Evolutionary conservation across 2,888 invertebrate species (phyloP).

Genomic region (Machimus atricapillus): DNA sequence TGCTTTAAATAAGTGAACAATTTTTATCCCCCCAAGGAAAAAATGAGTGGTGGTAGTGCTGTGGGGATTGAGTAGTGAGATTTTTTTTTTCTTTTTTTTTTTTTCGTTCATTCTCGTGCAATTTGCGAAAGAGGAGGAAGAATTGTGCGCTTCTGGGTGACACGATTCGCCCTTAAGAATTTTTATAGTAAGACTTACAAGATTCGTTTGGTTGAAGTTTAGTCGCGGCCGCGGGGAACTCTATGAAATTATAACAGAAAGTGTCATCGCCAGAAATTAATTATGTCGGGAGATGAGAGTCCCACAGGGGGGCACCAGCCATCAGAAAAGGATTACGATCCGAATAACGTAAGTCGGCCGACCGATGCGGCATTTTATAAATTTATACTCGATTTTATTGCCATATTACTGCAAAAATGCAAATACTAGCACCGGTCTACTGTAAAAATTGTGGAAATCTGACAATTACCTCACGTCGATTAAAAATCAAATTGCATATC

Average conservation of each 20-base stretch:
- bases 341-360: conserved; percentile 46
- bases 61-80: conserved; percentile 28
- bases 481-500: not conserved
- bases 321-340: conserved; percentile 40
- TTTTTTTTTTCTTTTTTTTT: conserved; percentile 5
- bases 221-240: not conserved
- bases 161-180: not conserved
- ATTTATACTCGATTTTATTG: not conserved
- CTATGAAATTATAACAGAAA: conserved; percentile 33
- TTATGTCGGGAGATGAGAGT: conserved; percentile 48
- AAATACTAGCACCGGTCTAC: not conserved
- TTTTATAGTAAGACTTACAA: not conserved
- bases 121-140: not conserved
- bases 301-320: conserved; percentile 42
- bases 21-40: not conserved
- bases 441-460: not conserved
- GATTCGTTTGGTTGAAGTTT: not conserved
- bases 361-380: not conserved
- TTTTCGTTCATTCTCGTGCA: not conserved
- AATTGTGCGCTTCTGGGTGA: not conserved
- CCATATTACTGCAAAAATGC: not conserved
- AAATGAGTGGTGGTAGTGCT: conserved; percentile 27
- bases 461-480: not conserved
- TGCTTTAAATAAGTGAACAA: not conserved
- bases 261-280: conserved; percentile 20